Evolutionary conservation across 2,888 invertebrate species (phyloP).

Genomic region (Eulithis testata): DNA sequence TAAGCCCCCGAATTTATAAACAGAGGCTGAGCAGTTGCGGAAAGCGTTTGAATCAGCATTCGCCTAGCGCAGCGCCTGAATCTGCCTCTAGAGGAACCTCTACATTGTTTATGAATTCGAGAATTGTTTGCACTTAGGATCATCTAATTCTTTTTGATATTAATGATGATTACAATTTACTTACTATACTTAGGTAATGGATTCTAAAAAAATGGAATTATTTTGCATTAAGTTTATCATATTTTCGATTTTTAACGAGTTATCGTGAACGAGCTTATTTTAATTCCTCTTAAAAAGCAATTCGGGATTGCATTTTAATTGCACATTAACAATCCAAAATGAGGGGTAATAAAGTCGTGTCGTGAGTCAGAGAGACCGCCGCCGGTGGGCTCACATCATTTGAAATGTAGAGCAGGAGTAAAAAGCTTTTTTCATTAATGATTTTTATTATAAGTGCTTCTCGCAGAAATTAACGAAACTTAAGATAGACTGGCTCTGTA

Average conservation of each 20-base stretch:
- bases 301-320: slow-evolving; percentile 59
- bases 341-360: slow-evolving; percentile 56
- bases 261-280: slow-evolving; percentile 14
- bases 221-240: slow-evolving; percentile 6
- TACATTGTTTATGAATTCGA: too few relatives aligned
- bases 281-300: slow-evolving; percentile 30
- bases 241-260: slow-evolving; percentile 14
- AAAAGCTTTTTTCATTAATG: neutral
- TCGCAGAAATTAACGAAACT: too few relatives aligned
- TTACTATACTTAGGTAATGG: too few relatives aligned
- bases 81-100: too few relatives aligned
- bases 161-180: too few relatives aligned
- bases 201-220: slow-evolving; percentile 7
- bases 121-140: too few relatives aligned
- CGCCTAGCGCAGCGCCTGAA: too few relatives aligned
- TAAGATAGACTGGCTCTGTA: too few relatives aligned
- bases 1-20: too few relatives aligned
- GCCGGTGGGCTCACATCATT: neutral
- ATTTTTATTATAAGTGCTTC: neutral
- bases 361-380: slow-evolving; percentile 17
- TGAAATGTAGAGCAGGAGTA: neutral
- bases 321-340: slow-evolving; percentile 63
- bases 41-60: too few relatives aligned
- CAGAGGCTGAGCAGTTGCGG: too few relatives aligned
- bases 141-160: too few relatives aligned